A percentile compares a stretch with the other conserved stretches of the same genome.
Conservation (phyloP, 2,113 vertebrate genomes). For the Syngnathus floridae region DNA sequence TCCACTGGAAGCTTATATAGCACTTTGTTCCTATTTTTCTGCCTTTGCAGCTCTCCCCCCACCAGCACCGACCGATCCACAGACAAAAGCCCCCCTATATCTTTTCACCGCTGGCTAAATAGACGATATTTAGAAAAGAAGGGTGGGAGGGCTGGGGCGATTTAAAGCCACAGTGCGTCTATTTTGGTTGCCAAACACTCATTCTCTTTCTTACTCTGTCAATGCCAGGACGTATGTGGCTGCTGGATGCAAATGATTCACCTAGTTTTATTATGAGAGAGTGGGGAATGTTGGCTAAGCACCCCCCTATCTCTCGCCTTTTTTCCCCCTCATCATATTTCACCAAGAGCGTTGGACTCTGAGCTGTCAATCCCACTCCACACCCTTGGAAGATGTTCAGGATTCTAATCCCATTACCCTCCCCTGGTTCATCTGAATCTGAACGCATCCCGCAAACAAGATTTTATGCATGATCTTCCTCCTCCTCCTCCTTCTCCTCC, state of each 20-base stretch:
- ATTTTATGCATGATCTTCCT: slow-evolving; percentile 79
- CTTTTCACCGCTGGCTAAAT: slow-evolving; percentile 87
- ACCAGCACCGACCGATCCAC: slow-evolving; percentile 67
- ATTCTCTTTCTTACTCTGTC: slow-evolving; percentile 6
- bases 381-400: slow-evolving; percentile 70
- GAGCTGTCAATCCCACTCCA: slow-evolving; percentile 65
- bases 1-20: slow-evolving; percentile 67
- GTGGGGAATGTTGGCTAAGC: slow-evolving; percentile 53
- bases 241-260: slow-evolving; percentile 18
- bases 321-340: slow-evolving; percentile 50
- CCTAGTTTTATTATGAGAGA: slow-evolving; percentile 35
- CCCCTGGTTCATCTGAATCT: slow-evolving; percentile 76
- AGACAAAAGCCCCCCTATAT: slow-evolving; percentile 90
- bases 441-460: slow-evolving; percentile 74
- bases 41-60: slow-evolving; percentile 77
- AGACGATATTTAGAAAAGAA: slow-evolving; percentile 83
- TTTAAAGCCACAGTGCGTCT: slow-evolving; percentile 79
- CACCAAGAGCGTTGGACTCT: slow-evolving; percentile 68
- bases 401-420: slow-evolving; percentile 74
- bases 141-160: slow-evolving; percentile 76
- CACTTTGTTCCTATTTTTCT: slow-evolving; percentile 90
- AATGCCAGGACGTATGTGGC: slow-evolving; percentile 30
- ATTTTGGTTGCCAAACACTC: slow-evolving; percentile 72
- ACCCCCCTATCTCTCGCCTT: slow-evolving; percentile 33
- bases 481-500: slow-evolving; percentile 43